These are phyloP conservation scores for Reticulitermes lucifugus DNA, from an alignment of 2,888 invertebrate species.

Conservation along the genomic window DNA sequence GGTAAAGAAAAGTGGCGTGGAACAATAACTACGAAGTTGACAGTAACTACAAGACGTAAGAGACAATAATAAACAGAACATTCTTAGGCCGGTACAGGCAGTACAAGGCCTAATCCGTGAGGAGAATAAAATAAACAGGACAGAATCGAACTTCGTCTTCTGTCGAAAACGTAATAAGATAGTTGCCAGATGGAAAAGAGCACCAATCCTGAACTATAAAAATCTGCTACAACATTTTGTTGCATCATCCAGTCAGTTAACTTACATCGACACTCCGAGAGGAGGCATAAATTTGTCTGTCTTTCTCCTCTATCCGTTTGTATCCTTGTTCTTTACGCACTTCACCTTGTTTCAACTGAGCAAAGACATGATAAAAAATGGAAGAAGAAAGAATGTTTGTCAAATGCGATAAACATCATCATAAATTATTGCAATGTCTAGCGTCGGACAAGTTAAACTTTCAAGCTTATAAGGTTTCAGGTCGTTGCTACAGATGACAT, in stretches of 20 bases:
- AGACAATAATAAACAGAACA: too few species aligned
- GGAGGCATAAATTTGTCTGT: constrained; percentile 33
- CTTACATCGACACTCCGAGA: constrained; percentile 25
- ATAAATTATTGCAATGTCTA: constrained; percentile 43
- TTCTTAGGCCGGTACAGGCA: too few species aligned
- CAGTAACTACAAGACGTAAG: too few species aligned
- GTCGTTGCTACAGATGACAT: constrained; percentile 16
- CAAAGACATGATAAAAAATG: neutral
- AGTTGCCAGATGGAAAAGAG: too few species aligned
- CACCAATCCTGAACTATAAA: too few species aligned
- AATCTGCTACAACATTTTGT: too few species aligned
- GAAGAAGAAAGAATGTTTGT: constrained; percentile 33
- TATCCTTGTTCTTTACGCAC: neutral
- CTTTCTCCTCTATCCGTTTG: constrained; percentile 9
- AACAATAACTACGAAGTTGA: too few species aligned
- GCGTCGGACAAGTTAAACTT: constrained; percentile 26
- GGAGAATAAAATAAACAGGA: too few species aligned
- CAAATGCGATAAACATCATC: constrained; percentile 45
- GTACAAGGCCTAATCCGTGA: too few species aligned
- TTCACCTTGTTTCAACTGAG: constrained; percentile 13
- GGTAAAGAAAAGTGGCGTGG: too few species aligned
- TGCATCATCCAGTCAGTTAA: neutral
- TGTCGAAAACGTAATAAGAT: too few species aligned
- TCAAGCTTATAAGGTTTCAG: constrained; percentile 25
- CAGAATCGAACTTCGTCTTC: too few species aligned